Percentiles rank a stretch among this genome's conserved stretches.
phyloP scores from a whole-genome alignment of 2,888 invertebrate species.

The Ectemnius continuus region DNA sequence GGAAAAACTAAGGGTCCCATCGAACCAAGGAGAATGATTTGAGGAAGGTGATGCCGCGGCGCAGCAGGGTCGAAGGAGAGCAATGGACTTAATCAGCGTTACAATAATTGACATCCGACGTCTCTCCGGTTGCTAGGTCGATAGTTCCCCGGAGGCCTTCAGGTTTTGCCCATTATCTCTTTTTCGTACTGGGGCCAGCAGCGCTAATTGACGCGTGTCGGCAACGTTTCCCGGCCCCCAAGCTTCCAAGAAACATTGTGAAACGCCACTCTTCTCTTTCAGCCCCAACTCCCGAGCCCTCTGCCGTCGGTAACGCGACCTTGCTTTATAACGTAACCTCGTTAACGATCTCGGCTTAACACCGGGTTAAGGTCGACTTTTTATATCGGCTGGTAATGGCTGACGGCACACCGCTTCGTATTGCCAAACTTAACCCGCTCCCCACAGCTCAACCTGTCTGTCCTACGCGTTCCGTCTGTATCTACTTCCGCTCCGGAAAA shows the following conservation, averaged over 20 bases:
- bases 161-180: constrained; percentile 40
- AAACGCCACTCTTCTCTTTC: constrained; percentile 2
- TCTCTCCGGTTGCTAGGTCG: not conserved
- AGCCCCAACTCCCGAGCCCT: constrained; percentile 2
- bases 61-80: not conserved
- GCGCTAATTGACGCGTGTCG: constrained; percentile 56
- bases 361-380: constrained; percentile 35
- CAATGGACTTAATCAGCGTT: not conserved
- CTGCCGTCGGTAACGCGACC: constrained; percentile 16
- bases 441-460: not conserved
- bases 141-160: constrained; percentile 5
- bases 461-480: not conserved
- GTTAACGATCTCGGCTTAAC: constrained; percentile 34
- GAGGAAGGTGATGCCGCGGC: not conserved
- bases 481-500: too few relatives aligned
- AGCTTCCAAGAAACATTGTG: constrained; percentile 32
- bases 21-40: not conserved
- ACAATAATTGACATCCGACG: constrained; percentile 9
- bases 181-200: constrained; percentile 27
- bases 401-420: not conserved
- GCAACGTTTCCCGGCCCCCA: constrained; percentile 45
- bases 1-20: not conserved
- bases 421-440: constrained; percentile 11
- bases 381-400: constrained; percentile 12
- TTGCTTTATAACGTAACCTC: constrained; percentile 42